A percentile compares a stretch with the other conserved stretches of the same genome.
phyloP scores from a whole-genome alignment of 64 coral and sea anemone species.

The Stichodactyla mertensii region DNA sequence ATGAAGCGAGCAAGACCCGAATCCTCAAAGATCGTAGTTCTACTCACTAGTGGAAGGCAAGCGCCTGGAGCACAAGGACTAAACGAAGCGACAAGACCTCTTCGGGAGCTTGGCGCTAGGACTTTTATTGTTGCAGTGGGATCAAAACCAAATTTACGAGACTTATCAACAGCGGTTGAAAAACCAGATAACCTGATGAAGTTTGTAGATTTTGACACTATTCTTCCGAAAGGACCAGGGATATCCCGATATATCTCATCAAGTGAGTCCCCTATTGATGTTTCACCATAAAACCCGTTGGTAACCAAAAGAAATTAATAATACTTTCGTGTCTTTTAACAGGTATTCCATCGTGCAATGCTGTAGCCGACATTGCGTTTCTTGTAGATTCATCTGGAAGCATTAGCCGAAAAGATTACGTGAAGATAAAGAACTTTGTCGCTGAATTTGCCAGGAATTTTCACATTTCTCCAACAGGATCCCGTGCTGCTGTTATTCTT shows the following conservation, averaged over 20 bases:
- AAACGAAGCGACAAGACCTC: slow-evolving; percentile 26
- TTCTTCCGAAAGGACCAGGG: neutral
- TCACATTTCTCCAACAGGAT: slow-evolving; percentile 28
- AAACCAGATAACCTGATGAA: slow-evolving; percentile 37
- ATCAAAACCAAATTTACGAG: slow-evolving; percentile 7
- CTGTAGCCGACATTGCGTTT: slow-evolving; percentile 13
- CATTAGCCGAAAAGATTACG: slow-evolving; percentile 11
- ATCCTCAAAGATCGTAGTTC: slow-evolving; percentile 25
- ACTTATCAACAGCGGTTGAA: slow-evolving; percentile 34
- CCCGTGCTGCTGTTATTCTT: slow-evolving; percentile 38
- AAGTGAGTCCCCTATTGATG: neutral
- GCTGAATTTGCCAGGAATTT: slow-evolving; percentile 14
- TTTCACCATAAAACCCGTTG: neutral
- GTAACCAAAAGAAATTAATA: neutral
- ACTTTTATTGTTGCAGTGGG: slow-evolving; percentile 62
- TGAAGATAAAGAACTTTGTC: slow-evolving; percentile 11
- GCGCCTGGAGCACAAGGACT: slow-evolving; percentile 21
- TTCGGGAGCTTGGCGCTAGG: slow-evolving; percentile 50
- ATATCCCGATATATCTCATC: neutral
- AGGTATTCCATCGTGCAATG: slow-evolving; percentile 16
- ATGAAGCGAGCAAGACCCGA: slow-evolving; percentile 38
- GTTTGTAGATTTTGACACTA: slow-evolving; percentile 13
- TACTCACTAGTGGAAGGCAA: slow-evolving; percentile 17
- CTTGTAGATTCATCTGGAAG: slow-evolving; percentile 28
- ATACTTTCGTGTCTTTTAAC: neutral